phyloP scores from a whole-genome alignment of 2,797 vertebrate species.

The Myripristis jacobus region DNA sequence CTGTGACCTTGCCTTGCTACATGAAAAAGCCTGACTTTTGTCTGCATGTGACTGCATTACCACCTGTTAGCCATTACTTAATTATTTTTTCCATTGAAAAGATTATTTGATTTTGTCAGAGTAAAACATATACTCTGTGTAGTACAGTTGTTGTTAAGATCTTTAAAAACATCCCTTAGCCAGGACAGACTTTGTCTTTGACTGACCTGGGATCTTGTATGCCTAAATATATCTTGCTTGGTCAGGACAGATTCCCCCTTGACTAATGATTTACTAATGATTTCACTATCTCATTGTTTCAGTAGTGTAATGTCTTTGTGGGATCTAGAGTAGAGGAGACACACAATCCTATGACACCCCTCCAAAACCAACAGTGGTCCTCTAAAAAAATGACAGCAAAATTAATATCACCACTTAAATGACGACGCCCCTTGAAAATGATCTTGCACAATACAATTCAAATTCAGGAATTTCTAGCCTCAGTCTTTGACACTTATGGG shows the following conservation, averaged over 20 bases:
- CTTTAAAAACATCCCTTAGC: conserved; percentile 1
- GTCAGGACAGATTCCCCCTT: conserved; percentile 6
- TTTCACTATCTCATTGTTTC: background rate
- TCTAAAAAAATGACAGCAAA: too few relatives aligned
- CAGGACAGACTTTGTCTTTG: background rate
- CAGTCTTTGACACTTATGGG: background rate
- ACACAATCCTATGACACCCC: too few relatives aligned
- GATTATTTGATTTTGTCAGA: conserved; percentile 9
- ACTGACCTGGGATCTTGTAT: background rate
- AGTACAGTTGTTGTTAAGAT: background rate
- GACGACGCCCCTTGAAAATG: background rate
- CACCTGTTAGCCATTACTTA: background rate
- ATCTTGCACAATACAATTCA: too few relatives aligned
- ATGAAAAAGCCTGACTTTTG: background rate
- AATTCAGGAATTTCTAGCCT: background rate
- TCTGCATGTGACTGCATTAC: background rate
- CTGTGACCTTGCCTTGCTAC: background rate
- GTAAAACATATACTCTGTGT: background rate
- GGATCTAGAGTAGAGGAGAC: too few relatives aligned
- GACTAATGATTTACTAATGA: background rate
- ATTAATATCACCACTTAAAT: too few relatives aligned
- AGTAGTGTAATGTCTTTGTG: background rate
- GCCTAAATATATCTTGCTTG: conserved; percentile 21
- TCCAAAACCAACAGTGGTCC: too few relatives aligned
- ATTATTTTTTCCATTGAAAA: background rate